A percentile compares a stretch with the other conserved stretches of the same genome.
phyloP scores from a whole-genome alignment of 23 tunicate genomes.

The Botrylloides violaceus region DNA sequence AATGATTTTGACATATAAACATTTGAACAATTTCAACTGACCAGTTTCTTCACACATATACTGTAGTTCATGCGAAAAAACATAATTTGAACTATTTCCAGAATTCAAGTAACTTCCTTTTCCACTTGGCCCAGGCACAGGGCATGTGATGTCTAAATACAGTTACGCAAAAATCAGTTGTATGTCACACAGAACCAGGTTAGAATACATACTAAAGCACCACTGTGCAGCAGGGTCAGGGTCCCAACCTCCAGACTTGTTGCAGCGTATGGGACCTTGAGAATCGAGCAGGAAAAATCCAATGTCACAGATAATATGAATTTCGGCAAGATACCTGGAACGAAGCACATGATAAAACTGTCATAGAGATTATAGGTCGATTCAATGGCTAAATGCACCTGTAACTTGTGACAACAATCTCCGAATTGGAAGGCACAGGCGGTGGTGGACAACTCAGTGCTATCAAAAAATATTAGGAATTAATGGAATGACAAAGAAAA shows the following conservation, averaged over 20 bases:
- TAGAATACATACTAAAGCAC: slow-evolving; percentile 32
- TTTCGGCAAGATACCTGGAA: slow-evolving; percentile 40
- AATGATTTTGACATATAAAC: too few relatives aligned
- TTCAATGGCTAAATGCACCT: slow-evolving; percentile 26
- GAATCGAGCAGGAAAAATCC: slow-evolving; percentile 33
- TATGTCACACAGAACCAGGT: neutral
- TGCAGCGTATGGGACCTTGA: slow-evolving; percentile 21
- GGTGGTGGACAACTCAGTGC: slow-evolving; percentile 44
- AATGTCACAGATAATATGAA: slow-evolving; percentile 40
- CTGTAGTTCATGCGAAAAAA: slow-evolving; percentile 23
- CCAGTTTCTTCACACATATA: slow-evolving; percentile 45
- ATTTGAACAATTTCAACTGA: neutral
- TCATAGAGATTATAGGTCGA: too few relatives aligned
- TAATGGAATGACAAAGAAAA: too few relatives aligned
- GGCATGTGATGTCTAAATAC: slow-evolving; percentile 40
- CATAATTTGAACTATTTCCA: neutral
- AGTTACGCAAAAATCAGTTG: neutral
- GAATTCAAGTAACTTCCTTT: neutral
- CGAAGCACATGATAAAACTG: neutral
- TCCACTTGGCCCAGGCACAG: slow-evolving; percentile 22
- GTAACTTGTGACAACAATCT: slow-evolving; percentile 43
- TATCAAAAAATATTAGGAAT: too few relatives aligned
- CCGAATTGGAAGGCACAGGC: slow-evolving; percentile 22
- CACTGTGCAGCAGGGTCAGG: slow-evolving; percentile 22
- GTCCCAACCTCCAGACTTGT: slow-evolving; percentile 51